Percentiles rank a stretch among this genome's conserved stretches.
Evolutionary conservation across 2,888 invertebrate genomes (phyloP).

Genomic region (Eilema sororculum): DNA sequence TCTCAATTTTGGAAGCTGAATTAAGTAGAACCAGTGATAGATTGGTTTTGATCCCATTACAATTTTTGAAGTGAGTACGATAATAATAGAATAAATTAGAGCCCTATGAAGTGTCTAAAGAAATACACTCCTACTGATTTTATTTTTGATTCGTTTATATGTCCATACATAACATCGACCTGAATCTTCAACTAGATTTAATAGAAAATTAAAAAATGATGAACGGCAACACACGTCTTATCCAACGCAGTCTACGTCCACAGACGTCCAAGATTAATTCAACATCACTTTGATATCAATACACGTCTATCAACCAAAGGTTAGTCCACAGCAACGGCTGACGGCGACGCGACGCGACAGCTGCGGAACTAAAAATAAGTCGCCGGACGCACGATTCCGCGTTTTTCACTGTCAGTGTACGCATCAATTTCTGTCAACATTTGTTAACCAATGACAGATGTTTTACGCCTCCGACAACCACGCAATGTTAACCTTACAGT

Average conservation of each 20-base stretch:
- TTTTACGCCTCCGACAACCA: slow-evolving; percentile 72
- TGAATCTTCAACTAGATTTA: background rate
- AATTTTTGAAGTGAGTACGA: too few relatives aligned
- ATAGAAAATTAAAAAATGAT: slow-evolving; percentile 5
- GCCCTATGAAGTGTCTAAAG: too few relatives aligned
- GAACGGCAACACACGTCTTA: slow-evolving; percentile 22
- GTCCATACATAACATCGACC: too few relatives aligned
- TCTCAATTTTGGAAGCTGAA: too few relatives aligned
- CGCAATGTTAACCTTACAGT: slow-evolving; percentile 38
- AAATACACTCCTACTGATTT: too few relatives aligned
- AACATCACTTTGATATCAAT: slow-evolving; percentile 50
- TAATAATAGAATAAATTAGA: too few relatives aligned
- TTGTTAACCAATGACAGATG: slow-evolving; percentile 86
- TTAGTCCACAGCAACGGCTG: slow-evolving; percentile 64
- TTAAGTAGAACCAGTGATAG: too few relatives aligned
- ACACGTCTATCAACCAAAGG: slow-evolving; percentile 55
- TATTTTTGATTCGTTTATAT: too few relatives aligned
- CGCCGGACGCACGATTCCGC: slow-evolving; percentile 79
- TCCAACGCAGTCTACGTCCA: slow-evolving; percentile 24
- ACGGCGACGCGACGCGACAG: slow-evolving; percentile 77
- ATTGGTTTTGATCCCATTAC: too few relatives aligned
- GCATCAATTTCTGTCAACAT: slow-evolving; percentile 85
- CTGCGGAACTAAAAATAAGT: slow-evolving; percentile 78
- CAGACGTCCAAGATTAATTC: slow-evolving; percentile 38
- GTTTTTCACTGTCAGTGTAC: slow-evolving; percentile 85